These are phyloP conservation scores for Spheniscus mendiculus DNA, from an alignment of 2,113 vertebrate species.

Conservation along the genomic window DNA sequence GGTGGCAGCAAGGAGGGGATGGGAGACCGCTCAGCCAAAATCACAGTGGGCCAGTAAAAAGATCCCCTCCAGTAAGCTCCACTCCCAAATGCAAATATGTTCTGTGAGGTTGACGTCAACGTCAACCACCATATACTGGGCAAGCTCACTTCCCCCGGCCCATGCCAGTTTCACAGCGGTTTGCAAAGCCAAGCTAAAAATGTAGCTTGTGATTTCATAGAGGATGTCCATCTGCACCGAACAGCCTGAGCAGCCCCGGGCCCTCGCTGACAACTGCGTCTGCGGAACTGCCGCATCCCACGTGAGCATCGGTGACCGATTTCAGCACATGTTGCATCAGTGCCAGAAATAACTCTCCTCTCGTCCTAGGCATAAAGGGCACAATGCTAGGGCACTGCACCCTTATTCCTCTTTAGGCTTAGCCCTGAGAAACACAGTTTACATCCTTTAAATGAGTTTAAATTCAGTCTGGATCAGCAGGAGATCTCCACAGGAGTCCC, in stretches of 20 bases:
- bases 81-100: background rate
- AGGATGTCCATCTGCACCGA: slow-evolving; percentile 53
- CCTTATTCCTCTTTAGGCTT: rapidly evolving
- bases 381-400: background rate
- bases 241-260: slow-evolving; percentile 59
- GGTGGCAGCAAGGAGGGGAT: background rate
- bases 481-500: background rate
- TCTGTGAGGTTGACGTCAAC: background rate
- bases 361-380: background rate
- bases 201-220: slow-evolving; percentile 27
- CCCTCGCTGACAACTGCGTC: background rate
- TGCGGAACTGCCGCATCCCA: background rate
- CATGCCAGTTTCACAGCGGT: background rate
- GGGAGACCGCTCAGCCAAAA: background rate
- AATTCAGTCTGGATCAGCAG: background rate
- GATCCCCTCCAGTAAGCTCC: background rate
- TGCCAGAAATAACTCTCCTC: background rate
- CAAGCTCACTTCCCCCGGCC: background rate
- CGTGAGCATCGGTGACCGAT: rapidly evolving
- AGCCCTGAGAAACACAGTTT: background rate
- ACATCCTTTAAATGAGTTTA: background rate
- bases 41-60: background rate
- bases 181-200: slow-evolving; percentile 17
- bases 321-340: background rate
- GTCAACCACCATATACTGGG: background rate